Conservation (phyloP, 2,113 vertebrate genomes). For the Mustelus asterias region DNA sequence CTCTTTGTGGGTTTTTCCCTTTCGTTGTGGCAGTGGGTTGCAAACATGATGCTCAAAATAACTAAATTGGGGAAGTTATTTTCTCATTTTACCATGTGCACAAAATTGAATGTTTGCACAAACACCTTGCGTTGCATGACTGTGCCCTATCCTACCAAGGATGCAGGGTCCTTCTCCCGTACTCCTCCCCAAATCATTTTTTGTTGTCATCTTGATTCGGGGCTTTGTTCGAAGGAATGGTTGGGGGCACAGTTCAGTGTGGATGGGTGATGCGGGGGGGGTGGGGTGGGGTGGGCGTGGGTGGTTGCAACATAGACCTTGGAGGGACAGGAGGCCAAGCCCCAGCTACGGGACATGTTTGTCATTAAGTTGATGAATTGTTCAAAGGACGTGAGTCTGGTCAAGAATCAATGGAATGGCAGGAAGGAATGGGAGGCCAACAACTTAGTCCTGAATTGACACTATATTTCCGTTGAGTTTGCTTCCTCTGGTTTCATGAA, state of each 20-base stretch:
- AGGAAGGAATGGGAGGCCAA: neutral
- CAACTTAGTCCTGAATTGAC: neutral
- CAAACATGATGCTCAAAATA: neutral
- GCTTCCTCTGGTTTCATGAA: neutral
- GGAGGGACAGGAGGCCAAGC: neutral
- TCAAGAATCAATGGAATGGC: no score
- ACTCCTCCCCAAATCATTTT: neutral
- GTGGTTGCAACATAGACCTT: neutral
- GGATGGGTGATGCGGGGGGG: neutral
- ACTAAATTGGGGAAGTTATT: neutral
- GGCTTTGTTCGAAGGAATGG: neutral
- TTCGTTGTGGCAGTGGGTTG: neutral
- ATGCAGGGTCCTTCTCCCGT: neutral
- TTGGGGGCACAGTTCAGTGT: neutral
- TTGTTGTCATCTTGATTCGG: neutral
- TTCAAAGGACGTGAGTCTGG: neutral
- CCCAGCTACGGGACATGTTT: neutral
- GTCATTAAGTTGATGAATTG: neutral
- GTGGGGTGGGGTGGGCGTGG: no score
- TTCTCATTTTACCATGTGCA: neutral
- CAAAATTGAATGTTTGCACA: neutral
- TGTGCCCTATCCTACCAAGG: neutral
- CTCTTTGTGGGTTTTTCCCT: neutral
- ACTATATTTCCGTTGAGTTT: neutral
- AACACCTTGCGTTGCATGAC: neutral